Evolutionary conservation across 2,113 vertebrate species (phyloP).

Genomic region (Brachyistius frenatus): DNA sequence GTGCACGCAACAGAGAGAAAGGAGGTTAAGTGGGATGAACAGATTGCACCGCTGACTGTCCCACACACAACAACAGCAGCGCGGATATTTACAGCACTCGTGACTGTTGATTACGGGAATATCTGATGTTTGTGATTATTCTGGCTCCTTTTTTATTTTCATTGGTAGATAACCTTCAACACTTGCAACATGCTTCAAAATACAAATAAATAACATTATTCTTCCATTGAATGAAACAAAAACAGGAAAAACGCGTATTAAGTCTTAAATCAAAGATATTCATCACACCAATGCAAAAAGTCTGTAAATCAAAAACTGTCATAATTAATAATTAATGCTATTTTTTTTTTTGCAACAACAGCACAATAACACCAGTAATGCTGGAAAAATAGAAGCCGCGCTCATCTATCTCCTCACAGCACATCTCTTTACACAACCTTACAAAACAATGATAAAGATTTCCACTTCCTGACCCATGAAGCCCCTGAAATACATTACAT

Average conservation of each 20-base stretch:
- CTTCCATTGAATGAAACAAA: too few species aligned
- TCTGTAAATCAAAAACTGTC: not conserved
- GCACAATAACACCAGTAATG: too few species aligned
- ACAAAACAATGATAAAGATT: conserved; percentile 1
- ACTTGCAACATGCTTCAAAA: not conserved
- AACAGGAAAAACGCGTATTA: too few species aligned
- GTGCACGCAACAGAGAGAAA: conserved; percentile 60
- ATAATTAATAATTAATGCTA: not conserved
- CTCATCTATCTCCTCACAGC: not conserved
- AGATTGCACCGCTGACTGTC: conserved; percentile 68
- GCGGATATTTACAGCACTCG: conserved; percentile 14
- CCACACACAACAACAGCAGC: conserved; percentile 37
- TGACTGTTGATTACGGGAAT: conserved; percentile 32
- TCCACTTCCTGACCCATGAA: not conserved
- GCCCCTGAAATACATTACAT: not conserved
- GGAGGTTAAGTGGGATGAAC: conserved; percentile 79
- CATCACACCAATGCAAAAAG: not conserved
- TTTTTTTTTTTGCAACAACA: too few species aligned
- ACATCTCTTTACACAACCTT: not conserved
- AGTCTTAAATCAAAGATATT: not conserved
- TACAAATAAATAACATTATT: not conserved
- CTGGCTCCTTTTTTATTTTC: not conserved
- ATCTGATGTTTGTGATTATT: conserved; percentile 21
- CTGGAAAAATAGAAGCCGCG: not conserved
- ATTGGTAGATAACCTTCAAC: not conserved